Evolutionary conservation across 2,888 invertebrate genomes (phyloP).

Genomic region (Zhuqinia jingwanae): DNA sequence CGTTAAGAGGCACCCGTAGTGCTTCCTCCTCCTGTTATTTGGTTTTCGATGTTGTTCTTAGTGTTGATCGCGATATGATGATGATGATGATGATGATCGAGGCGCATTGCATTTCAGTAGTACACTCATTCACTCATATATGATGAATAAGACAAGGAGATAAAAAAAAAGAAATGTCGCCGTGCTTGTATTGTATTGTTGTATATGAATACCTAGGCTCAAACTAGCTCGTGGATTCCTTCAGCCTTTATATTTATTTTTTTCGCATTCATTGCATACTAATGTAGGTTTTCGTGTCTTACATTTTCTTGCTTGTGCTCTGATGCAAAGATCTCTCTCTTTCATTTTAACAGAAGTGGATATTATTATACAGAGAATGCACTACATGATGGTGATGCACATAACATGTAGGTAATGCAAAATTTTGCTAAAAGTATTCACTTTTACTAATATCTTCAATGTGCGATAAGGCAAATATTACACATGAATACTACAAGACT

Average conservation of each 20-base stretch:
- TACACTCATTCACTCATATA: no score
- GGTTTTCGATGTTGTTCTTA: neutral
- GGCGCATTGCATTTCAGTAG: constrained; percentile 33
- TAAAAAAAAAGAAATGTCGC: constrained; percentile 50
- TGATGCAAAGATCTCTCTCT: no score
- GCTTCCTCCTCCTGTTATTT: constrained; percentile 39
- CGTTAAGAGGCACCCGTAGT: constrained; percentile 40
- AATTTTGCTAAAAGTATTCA: no score
- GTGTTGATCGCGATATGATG: neutral
- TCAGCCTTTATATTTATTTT: neutral
- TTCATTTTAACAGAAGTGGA: no score
- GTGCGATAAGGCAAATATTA: no score
- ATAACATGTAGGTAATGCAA: no score
- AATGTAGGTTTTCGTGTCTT: no score
- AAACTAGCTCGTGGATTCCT: neutral
- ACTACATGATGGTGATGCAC: no score
- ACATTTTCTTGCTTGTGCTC: no score
- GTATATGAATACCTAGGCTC: neutral
- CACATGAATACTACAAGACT: no score
- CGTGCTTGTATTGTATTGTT: neutral
- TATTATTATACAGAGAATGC: no score
- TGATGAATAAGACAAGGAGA: neutral
- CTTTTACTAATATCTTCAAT: no score
- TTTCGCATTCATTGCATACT: constrained; percentile 9
- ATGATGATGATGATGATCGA: constrained; percentile 26